Conservation (phyloP, 1,140 invertebrate genomes). For the Pantala flavescens region DNA sequence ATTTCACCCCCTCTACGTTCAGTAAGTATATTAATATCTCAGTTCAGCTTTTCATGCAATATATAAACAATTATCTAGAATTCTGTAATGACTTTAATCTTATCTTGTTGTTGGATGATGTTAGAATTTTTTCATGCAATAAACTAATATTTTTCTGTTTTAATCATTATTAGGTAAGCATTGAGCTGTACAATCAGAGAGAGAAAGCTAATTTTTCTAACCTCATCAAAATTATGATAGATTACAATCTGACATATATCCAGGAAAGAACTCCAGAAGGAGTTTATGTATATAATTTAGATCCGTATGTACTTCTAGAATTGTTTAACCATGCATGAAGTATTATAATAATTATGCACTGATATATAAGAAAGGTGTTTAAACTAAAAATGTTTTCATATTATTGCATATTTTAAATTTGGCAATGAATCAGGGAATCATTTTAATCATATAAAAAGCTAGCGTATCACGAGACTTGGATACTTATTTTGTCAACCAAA, state of each 20-base stretch:
- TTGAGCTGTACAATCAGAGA: conserved; percentile 60
- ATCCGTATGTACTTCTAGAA: conserved; percentile 54
- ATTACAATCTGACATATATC: conserved; percentile 76
- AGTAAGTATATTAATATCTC: conserved; percentile 12
- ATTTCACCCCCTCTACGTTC: neutral
- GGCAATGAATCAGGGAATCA: too few species aligned
- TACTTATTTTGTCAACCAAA: too few species aligned
- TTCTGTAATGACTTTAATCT: too few species aligned
- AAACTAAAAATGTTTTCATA: too few species aligned
- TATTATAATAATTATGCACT: neutral
- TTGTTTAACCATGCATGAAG: conserved; percentile 5
- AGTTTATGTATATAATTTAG: conserved; percentile 65
- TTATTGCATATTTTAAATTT: too few species aligned
- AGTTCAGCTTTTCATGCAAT: neutral
- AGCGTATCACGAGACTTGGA: too few species aligned
- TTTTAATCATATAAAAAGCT: too few species aligned
- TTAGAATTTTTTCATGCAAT: too few species aligned
- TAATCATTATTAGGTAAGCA: conserved; percentile 50
- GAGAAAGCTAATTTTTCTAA: conserved; percentile 62
- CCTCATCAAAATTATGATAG: conserved; percentile 76
- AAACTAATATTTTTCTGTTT: too few species aligned
- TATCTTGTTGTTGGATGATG: too few species aligned
- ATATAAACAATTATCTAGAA: too few species aligned
- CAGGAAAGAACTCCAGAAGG: conserved; percentile 71
- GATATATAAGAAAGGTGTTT: too few species aligned